These are phyloP conservation scores for Urocynchramus pylzowi DNA, from an alignment of 2,113 vertebrate species.

Conservation along the genomic window DNA sequence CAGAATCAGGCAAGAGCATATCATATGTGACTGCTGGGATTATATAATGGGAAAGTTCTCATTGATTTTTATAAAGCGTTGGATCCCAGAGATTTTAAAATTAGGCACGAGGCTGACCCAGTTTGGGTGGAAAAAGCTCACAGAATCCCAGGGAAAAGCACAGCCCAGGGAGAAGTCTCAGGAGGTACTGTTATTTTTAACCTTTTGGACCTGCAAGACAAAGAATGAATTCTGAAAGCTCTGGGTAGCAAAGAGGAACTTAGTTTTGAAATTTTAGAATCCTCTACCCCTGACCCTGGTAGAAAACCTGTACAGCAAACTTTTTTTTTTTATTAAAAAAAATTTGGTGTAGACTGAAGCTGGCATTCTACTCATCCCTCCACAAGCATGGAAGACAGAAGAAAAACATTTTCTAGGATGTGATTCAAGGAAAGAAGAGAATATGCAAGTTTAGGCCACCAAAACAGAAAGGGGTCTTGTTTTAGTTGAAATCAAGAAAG, in stretches of 20 bases:
- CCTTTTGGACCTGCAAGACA: conserved; percentile 55
- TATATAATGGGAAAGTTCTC: conserved; percentile 55
- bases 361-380: neutral
- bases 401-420: neutral
- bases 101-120: conserved; percentile 56
- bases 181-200: conserved; percentile 69
- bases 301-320: conserved; percentile 9
- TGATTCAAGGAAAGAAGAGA: neutral
- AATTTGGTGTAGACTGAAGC: neutral
- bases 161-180: conserved; percentile 54
- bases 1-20: conserved; percentile 39
- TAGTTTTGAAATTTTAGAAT: conserved; percentile 23
- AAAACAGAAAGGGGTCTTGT: neutral
- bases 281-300: neutral
- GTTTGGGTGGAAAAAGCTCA: conserved; percentile 63
- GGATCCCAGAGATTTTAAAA: conserved; percentile 70
- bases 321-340: neutral
- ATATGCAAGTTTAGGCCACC: neutral
- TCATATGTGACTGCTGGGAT: conserved; percentile 45
- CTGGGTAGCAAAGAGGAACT: conserved; percentile 34
- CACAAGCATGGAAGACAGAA: neutral
- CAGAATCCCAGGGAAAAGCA: conserved; percentile 56
- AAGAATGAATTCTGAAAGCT: conserved; percentile 63
- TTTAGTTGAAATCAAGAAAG: neutral
- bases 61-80: conserved; percentile 48